Conservation (phyloP, 2,888 invertebrate species). For the Apeira syringaria region DNA sequence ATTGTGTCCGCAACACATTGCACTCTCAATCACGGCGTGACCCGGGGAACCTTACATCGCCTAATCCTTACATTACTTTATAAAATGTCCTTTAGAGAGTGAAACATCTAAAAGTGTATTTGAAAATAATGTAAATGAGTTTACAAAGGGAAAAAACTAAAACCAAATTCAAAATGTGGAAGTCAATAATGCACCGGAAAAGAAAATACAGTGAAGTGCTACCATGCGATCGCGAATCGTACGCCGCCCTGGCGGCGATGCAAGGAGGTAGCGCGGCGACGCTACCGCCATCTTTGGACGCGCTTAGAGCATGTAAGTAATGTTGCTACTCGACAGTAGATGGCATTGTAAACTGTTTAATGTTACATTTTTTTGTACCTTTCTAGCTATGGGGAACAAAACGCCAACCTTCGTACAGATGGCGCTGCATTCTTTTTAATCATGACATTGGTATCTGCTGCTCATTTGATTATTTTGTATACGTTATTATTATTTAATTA, state of each 20-base stretch:
- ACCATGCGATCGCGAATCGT: constrained; percentile 69
- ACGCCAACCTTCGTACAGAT: no score
- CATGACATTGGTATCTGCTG: no score
- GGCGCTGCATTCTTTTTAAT: no score
- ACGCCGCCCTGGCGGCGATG: constrained; percentile 75
- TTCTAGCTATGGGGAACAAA: no score
- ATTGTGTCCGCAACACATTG: constrained; percentile 54
- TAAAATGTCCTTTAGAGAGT: neutral
- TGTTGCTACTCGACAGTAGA: constrained; percentile 61
- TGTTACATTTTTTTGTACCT: no score
- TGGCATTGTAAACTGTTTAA: constrained; percentile 38
- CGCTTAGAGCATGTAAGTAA: constrained; percentile 78
- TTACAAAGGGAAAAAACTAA: constrained; percentile 63
- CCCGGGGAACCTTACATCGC: constrained; percentile 28
- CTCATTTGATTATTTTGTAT: no score
- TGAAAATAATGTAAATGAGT: constrained; percentile 56
- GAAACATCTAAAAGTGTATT: constrained; percentile 13
- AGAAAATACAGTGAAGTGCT: constrained; percentile 73
- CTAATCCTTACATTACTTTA: neutral
- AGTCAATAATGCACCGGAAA: constrained; percentile 71
- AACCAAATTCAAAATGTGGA: constrained; percentile 75
- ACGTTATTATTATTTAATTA: no score
- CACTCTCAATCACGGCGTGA: constrained; percentile 26
- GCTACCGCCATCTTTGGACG: constrained; percentile 79
- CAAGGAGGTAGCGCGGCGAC: constrained; percentile 75